Percentiles rank a stretch among this genome's conserved stretches.
These are phyloP conservation scores for Phycodurus eques DNA, from an alignment of 2,113 vertebrate genomes.

Conservation along the genomic window DNA sequence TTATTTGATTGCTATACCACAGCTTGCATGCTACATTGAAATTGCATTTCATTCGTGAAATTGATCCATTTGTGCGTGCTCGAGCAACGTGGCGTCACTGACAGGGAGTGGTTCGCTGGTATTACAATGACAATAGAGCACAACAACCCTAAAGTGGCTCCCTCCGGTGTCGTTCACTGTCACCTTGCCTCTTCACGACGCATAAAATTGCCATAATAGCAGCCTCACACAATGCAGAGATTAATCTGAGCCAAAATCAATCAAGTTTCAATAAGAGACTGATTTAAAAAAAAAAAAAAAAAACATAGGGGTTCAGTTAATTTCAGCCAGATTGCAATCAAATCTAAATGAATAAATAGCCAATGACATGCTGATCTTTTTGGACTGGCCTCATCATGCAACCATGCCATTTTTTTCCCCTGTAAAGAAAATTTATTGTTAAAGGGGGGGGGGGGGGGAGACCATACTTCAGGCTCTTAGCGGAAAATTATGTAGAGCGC, in stretches of 20 bases:
- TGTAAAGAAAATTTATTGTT: not conserved
- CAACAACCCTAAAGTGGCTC: constrained; percentile 48
- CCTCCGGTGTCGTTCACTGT: constrained; percentile 39
- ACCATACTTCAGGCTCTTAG: constrained; percentile 41
- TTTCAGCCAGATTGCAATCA: not conserved
- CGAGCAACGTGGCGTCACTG: constrained; percentile 32
- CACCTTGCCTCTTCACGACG: constrained; percentile 16
- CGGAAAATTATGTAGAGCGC: constrained; percentile 46
- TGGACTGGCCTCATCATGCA: not conserved
- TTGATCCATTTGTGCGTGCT: constrained; percentile 22
- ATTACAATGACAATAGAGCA: constrained; percentile 48
- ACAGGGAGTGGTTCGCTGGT: constrained; percentile 63
- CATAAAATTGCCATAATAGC: constrained; percentile 12
- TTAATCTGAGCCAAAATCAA: not conserved
- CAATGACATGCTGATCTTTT: not conserved
- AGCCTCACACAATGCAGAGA: not conserved
- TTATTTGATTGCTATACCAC: not conserved
- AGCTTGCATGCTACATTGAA: constrained; percentile 13
- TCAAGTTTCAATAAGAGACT: not conserved
- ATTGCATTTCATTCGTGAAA: constrained; percentile 5
- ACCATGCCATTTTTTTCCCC: not conserved
- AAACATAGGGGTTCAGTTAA: not conserved
- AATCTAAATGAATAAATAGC: not conserved
- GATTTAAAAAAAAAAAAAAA: not conserved
- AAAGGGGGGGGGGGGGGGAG: not conserved